Evolutionary conservation across 1,140 invertebrate species (phyloP).

Genomic region (Campoletis sonorensis): DNA sequence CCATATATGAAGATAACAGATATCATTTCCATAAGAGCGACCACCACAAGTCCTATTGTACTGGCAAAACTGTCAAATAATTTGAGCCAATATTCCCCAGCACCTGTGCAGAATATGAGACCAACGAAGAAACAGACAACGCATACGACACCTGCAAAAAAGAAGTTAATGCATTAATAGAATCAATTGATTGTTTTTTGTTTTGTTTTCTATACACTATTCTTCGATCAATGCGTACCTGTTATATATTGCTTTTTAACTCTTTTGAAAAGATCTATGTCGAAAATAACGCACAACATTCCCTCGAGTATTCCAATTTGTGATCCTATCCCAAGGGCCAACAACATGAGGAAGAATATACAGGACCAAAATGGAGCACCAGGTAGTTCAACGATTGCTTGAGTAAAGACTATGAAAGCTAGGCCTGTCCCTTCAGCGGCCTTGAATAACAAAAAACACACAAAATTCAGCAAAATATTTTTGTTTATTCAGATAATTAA

Average conservation of each 20-base stretch:
- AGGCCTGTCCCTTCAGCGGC: slow-evolving; percentile 95
- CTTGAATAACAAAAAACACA: slow-evolving; percentile 71
- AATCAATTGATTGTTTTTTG: not conserved
- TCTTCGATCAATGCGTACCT: slow-evolving; percentile 75
- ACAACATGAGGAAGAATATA: slow-evolving; percentile 94
- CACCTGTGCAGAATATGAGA: slow-evolving; percentile 92
- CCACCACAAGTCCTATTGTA: slow-evolving; percentile 93
- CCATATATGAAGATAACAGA: slow-evolving; percentile 94
- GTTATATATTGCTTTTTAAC: slow-evolving; percentile 92
- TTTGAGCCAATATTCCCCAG: slow-evolving; percentile 96
- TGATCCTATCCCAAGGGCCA: slow-evolving; percentile 92
- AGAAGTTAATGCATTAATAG: slow-evolving; percentile 43
- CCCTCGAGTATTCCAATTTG: slow-evolving; percentile 95
- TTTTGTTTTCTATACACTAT: not conserved
- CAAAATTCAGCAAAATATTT: too few relatives aligned
- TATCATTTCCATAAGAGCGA: slow-evolving; percentile 93
- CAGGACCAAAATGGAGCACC: slow-evolving; percentile 94
- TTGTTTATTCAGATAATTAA: not conserved
- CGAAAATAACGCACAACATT: slow-evolving; percentile 95
- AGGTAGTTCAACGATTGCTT: slow-evolving; percentile 93
- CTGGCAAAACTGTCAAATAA: slow-evolving; percentile 97
- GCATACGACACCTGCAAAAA: slow-evolving; percentile 85
- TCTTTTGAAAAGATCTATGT: slow-evolving; percentile 92
- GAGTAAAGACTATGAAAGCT: slow-evolving; percentile 94
- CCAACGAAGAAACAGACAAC: slow-evolving; percentile 90